Percentiles rank a stretch among this genome's conserved stretches.
These are phyloP conservation scores for Bolinopsis microptera DNA, from an alignment of 37 sponge, comb jelly and placozoan species.

Conservation along the genomic window DNA sequence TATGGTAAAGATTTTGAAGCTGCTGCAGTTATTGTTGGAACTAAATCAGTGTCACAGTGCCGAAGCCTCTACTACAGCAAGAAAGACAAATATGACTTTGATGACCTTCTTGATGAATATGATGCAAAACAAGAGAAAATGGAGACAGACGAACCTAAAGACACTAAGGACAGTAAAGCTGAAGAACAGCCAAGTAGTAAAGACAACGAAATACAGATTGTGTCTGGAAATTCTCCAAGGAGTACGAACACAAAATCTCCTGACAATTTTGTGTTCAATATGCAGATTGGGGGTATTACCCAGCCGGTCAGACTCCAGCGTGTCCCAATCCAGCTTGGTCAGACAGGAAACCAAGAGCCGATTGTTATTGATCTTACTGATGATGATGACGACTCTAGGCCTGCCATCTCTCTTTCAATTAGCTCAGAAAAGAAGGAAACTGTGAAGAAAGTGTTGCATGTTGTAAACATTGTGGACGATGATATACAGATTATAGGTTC, in stretches of 20 bases:
- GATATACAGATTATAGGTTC: slow-evolving; percentile 38
- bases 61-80: slow-evolving; percentile 28
- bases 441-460: slow-evolving; percentile 22
- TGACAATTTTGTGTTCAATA: slow-evolving; percentile 47
- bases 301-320: slow-evolving; percentile 55
- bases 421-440: slow-evolving; percentile 55
- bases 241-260: background rate
- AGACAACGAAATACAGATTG: slow-evolving; percentile 5
- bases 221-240: background rate
- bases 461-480: slow-evolving; percentile 36
- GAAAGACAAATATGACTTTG: slow-evolving; percentile 55
- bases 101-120: background rate
- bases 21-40: slow-evolving; percentile 59
- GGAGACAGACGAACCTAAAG: background rate
- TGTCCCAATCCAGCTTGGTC: slow-evolving; percentile 24
- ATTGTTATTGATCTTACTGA: slow-evolving; percentile 59
- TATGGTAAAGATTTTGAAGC: slow-evolving; percentile 62
- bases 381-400: slow-evolving; percentile 49
- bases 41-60: slow-evolving; percentile 29
- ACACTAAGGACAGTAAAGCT: background rate
- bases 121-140: background rate
- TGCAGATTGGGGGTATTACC: slow-evolving; percentile 14
- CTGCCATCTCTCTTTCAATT: background rate
- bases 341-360: background rate
- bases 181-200: background rate